Conservation (phyloP, 2,113 vertebrate species). For the Geococcyx californianus region DNA sequence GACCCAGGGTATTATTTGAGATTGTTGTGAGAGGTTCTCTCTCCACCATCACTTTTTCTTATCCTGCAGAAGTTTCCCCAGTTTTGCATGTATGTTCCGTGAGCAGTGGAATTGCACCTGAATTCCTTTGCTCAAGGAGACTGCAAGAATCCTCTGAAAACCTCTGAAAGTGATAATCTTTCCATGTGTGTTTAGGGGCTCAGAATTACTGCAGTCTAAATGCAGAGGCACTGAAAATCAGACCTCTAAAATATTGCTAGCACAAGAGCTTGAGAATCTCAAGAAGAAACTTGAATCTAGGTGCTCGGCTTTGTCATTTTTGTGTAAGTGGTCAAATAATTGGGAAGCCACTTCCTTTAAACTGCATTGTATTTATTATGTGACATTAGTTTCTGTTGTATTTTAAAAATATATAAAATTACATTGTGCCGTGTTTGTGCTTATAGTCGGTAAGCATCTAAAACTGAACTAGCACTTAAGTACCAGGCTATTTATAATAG, state of each 20-base stretch:
- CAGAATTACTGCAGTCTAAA: neutral
- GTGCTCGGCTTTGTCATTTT: neutral
- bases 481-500: neutral
- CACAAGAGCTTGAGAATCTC: neutral
- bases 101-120: neutral
- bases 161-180: neutral
- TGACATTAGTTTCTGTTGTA: neutral
- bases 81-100: neutral
- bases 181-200: neutral
- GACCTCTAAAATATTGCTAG: neutral
- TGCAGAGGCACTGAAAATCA: neutral
- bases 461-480: neutral
- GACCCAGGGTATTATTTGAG: neutral
- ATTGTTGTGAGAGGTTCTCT: neutral
- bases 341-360: neutral
- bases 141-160: neutral
- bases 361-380: neutral
- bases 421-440: neutral
- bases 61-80: neutral
- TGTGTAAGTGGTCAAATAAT: neutral
- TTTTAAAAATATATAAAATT: constrained; percentile 8
- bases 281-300: neutral
- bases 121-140: neutral
- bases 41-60: neutral
- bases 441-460: neutral